These are phyloP conservation scores for Semotilus atromaculatus DNA, from an alignment of 2,797 vertebrate genomes.

Conservation along the genomic window DNA sequence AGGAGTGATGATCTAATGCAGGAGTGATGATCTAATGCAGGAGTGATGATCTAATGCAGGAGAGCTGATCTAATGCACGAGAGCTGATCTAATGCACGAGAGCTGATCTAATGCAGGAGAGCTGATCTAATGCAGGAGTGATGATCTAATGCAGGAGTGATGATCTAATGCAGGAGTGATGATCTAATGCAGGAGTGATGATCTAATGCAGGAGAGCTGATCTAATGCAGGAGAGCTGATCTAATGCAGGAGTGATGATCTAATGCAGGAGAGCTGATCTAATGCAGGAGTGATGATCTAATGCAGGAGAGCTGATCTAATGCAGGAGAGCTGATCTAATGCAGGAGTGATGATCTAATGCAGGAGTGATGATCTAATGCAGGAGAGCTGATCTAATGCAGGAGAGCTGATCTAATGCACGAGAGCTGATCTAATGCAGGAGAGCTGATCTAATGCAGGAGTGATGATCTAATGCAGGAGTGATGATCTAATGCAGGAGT, in stretches of 20 bases:
- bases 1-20: conserved; percentile 63
- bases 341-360: conserved; percentile 63
- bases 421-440: conserved; percentile 65
- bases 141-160: conserved; percentile 64
- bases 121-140: conserved; percentile 64
- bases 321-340: too few species aligned
- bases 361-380: conserved; percentile 66
- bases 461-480: conserved; percentile 63
- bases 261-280: conserved; percentile 63
- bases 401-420: too few species aligned
- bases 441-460: conserved; percentile 62
- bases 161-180: conserved; percentile 64
- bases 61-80: conserved; percentile 62
- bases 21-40: conserved; percentile 63
- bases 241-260: conserved; percentile 64
- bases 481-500: conserved; percentile 63
- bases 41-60: conserved; percentile 63
- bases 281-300: conserved; percentile 66
- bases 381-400: conserved; percentile 62
- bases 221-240: too few species aligned
- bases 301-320: too few species aligned
- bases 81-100: too few species aligned
- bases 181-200: conserved; percentile 64
- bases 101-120: conserved; percentile 63
- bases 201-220: conserved; percentile 63